Percentiles rank a stretch among this genome's conserved stretches.
These are phyloP conservation scores for Condylura cristata DNA, from an alignment of 2,113 vertebrate genomes.

Conservation along the genomic window DNA sequence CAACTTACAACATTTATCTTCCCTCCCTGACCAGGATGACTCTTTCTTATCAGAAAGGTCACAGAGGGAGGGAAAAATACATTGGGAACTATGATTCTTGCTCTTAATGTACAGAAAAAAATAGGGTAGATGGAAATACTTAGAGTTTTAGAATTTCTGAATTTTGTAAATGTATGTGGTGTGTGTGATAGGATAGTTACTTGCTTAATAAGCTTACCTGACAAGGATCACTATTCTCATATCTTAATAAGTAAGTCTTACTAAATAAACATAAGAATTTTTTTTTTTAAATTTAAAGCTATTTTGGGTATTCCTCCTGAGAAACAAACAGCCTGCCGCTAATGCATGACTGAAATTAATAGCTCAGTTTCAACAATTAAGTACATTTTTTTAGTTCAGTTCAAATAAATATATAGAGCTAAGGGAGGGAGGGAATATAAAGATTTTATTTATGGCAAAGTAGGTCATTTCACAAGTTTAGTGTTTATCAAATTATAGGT, in stretches of 20 bases:
- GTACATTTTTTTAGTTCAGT: neutral
- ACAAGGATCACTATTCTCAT: neutral
- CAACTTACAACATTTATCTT: slow-evolving; percentile 37
- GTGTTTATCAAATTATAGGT: neutral
- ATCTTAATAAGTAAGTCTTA: neutral
- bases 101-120: neutral
- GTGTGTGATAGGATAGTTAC: neutral
- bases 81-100: neutral
- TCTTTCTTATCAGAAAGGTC: slow-evolving; percentile 33
- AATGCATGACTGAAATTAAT: neutral
- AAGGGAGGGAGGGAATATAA: neutral
- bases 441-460: slow-evolving; percentile 14
- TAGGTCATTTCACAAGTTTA: slow-evolving; percentile 38
- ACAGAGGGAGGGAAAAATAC: neutral
- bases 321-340: neutral
- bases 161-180: neutral
- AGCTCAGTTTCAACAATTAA: neutral
- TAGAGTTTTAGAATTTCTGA: neutral
- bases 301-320: neutral
- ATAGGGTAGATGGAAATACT: neutral
- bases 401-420: neutral
- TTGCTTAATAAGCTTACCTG: slow-evolving; percentile 19
- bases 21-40: neutral
- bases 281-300: neutral
- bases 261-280: neutral